phyloP scores from a whole-genome alignment of 2,113 vertebrate species.

The Rhipidura dahli region DNA sequence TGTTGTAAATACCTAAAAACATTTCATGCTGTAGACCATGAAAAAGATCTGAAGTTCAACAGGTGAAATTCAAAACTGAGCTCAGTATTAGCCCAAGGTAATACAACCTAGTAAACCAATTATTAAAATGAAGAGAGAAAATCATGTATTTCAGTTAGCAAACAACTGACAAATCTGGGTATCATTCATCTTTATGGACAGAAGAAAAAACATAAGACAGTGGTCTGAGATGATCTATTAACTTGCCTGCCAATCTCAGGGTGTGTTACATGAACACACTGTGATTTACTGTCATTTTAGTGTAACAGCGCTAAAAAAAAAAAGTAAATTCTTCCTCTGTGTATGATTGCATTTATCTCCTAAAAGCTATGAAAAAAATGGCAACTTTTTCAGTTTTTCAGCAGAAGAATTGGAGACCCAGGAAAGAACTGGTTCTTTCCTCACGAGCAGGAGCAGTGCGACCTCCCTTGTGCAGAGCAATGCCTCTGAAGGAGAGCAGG shows the following conservation, averaged over 20 bases:
- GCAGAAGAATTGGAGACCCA: background rate
- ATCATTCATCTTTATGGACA: background rate
- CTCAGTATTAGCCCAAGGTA: background rate
- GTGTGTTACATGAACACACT: background rate
- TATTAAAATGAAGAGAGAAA: background rate
- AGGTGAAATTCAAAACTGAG: background rate
- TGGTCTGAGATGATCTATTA: background rate
- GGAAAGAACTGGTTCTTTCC: background rate
- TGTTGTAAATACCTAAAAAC: background rate
- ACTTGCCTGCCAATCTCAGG: background rate
- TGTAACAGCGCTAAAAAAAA: background rate
- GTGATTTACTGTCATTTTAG: background rate
- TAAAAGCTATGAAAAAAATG: background rate
- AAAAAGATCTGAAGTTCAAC: background rate
- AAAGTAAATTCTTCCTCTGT: background rate
- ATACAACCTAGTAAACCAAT: background rate
- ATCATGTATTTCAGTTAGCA: background rate
- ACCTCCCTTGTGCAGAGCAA: background rate
- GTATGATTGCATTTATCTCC: background rate
- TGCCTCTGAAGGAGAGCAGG: rapidly evolving
- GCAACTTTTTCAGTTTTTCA: background rate
- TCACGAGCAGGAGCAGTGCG: background rate
- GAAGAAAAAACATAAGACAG: background rate
- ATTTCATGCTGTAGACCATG: background rate
- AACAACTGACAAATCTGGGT: background rate